Base-by-base conservation (phyloP, 2,797 vertebrate genomes). In the Eulemur albifrons region DNA sequence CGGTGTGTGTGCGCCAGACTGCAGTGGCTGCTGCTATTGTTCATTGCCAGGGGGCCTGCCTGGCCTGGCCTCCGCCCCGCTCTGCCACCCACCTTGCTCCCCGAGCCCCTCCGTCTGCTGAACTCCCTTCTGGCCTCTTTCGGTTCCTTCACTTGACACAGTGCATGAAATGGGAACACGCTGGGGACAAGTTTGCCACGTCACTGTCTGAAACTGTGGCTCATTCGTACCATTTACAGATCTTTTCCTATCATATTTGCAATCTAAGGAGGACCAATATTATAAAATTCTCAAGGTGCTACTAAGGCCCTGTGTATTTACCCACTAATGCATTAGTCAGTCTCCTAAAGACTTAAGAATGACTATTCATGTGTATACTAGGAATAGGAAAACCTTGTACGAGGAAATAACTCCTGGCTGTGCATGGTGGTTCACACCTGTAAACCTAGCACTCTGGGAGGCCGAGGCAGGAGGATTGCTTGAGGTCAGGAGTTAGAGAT, bases 1-100 rank as follows among this genome's bases (percentile, higher is more conserved):
- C 30, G 8, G 27, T 13, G 1, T 23, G 18, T 5, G 8, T 57
- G 57, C 48, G 1, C 7, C 11, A 1, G 40, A 40, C 15, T 15
- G 0, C 3, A 2, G 77, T 12, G 3, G 30, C 7, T 2, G 0
- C 45, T 2, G 5, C 12, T 18, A 7, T 12, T 12, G 20, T 17
- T 5, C 2, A 35, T 10, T 18, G 7, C 15, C 5, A 38, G 2
- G 43, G 7, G 7, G n/a, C 20, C 30, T 11, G 27, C 38, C 54
- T 11, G 7, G 35, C 9, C 30, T 10, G 15, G 72, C 30, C 15
- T 48, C 25, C 1, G 2, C 13, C 27, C 4, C 12, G 17, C 27
- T 61, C 57, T 11, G n/a, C 43, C 50, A 57, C 13, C 61, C 30
- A 1, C 1, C 2, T 35, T 32, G 7, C 15, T 4, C 40, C 45